These are phyloP conservation scores for Drosophila virilis DNA, from an alignment of 1,140 invertebrate genomes.

Conservation along the genomic window DNA sequence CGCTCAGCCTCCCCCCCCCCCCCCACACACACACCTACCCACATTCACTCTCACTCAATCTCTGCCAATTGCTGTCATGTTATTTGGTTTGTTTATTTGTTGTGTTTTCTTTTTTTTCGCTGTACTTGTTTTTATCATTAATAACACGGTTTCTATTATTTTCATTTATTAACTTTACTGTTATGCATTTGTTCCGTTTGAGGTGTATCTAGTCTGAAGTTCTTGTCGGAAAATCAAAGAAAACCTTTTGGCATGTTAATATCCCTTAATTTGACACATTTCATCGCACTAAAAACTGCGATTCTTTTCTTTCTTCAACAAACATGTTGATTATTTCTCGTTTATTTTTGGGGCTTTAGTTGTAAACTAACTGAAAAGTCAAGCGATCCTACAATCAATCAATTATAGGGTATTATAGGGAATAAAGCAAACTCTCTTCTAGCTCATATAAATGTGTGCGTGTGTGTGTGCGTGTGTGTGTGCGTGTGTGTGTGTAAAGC, in stretches of 20 bases:
- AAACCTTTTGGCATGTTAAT: no score
- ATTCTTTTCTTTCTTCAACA: not conserved
- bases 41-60: not conserved
- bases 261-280: no score
- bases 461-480: not conserved
- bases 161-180: constrained; percentile 5
- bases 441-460: not conserved
- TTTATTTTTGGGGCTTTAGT: no score
- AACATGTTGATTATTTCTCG: not conserved
- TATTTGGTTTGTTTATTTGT: constrained; percentile 37
- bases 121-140: constrained; percentile 44
- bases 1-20: not conserved
- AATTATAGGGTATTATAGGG: no score
- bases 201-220: no score
- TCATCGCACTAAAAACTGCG: no score
- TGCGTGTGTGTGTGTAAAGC: constrained; percentile 10
- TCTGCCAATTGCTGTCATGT: constrained; percentile 47
- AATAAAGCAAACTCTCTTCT: no score
- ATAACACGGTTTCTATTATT: constrained; percentile 46
- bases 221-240: no score
- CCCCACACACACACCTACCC: not conserved
- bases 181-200: not conserved
- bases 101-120: constrained; percentile 28
- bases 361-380: no score
- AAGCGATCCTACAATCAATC: no score